Evolutionary conservation across 2,888 invertebrate species (phyloP), one percentile per base, ranked within the genome.

Genomic region (Chydorus sphaericus): DNA sequence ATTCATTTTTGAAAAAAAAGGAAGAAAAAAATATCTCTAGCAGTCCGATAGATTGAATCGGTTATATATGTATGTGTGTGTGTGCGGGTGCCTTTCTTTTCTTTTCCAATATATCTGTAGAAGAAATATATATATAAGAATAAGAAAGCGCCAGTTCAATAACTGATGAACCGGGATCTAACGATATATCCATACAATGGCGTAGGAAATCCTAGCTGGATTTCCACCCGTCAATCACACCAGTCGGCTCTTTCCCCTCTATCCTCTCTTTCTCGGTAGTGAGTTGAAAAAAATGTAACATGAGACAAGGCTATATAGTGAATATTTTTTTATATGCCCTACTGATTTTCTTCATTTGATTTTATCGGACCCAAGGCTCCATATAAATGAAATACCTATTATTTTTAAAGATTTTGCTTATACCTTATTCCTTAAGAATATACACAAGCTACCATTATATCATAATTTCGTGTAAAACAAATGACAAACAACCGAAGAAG

Each of bases 111-210:
- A n/a, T n/a, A n/a, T n/a, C n/a, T n/a, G n/a, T n/a, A n/a, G n/a
- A n/a, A n/a, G n/a, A n/a, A n/a, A n/a, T n/a, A n/a, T n/a, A n/a
- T n/a, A n/a, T n/a, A n/a, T n/a, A n/a, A n/a, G n/a, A 44, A 44
- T 44, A 23, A 14, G 23, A 26, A n/a, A 44, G 44, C 26, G 20
- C 14, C 14, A n/a, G 14, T 44, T 44, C 44, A 44, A 44, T 44
- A 44, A 44, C 44, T 44, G 44, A 44, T 26, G 44, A 28, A 23
- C 26, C 26, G 26, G 44, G n/a, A n/a, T 44, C 26, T 23, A 57
- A 58, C 55, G 53, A 56, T 54, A 51, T 55, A 55, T 55, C 55
- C 55, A 55, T 55, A 55, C 55, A 55, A 55, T 55, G 33, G 55
- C 18, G 36, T 16, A 20, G 52, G 26, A 52, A 52, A 31, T 33